These are phyloP conservation scores for Leptopilina myrica DNA, from an alignment of 2,888 invertebrate genomes.

Conservation along the genomic window DNA sequence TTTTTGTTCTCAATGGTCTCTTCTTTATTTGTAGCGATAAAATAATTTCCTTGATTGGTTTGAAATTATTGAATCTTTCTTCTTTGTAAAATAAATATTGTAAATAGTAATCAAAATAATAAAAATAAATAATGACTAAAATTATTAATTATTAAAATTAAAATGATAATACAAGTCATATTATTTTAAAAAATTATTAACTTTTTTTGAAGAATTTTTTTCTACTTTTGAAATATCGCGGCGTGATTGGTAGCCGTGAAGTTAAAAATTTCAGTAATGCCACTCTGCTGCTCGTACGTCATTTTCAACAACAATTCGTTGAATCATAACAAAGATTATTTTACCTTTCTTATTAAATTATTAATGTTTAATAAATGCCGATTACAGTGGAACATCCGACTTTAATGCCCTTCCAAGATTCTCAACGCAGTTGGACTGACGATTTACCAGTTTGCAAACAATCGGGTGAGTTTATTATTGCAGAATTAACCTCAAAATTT, in stretches of 20 bases:
- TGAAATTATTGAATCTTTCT: too few species aligned
- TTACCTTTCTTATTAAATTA: neutral
- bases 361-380: slow-evolving; percentile 66
- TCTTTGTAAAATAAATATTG: too few species aligned
- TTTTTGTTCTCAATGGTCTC: too few species aligned
- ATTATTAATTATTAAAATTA: too few species aligned
- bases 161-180: neutral
- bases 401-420: slow-evolving; percentile 74
- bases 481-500: neutral
- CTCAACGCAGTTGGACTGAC: slow-evolving; percentile 86
- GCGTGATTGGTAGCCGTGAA: neutral
- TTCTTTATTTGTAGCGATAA: too few species aligned
- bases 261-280: neutral
- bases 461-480: slow-evolving; percentile 78
- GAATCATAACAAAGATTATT: neutral
- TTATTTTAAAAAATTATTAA: neutral
- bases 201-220: neutral
- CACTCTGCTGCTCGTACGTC: neutral
- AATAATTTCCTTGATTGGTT: too few species aligned
- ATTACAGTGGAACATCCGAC: slow-evolving; percentile 69
- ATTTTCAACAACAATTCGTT: neutral
- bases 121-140: too few species aligned
- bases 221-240: neutral
- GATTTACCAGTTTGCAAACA: slow-evolving; percentile 90
- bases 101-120: too few species aligned